Evolutionary conservation across 2,888 invertebrate genomes (phyloP).

Genomic region (Agelastica alni): DNA sequence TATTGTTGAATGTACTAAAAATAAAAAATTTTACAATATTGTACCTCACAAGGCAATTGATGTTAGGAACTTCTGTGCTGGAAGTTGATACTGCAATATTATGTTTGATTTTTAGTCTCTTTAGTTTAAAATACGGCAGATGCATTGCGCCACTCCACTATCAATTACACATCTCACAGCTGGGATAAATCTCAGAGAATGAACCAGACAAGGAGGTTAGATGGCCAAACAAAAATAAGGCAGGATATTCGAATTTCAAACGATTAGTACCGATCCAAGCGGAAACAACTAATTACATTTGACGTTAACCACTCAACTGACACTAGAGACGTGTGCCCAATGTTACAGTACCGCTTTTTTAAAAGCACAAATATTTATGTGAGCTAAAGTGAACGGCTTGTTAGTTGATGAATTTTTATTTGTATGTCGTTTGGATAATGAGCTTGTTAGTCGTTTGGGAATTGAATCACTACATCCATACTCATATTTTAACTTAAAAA

Average conservation of each 20-base stretch:
- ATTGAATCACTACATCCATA: too few relatives aligned
- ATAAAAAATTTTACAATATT: too few relatives aligned
- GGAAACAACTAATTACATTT: slow-evolving; percentile 56
- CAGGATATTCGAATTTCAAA: slow-evolving; percentile 56
- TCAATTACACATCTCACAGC: slow-evolving; percentile 28
- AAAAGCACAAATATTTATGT: slow-evolving; percentile 31
- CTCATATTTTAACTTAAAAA: too few relatives aligned
- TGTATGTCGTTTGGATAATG: slow-evolving; percentile 12
- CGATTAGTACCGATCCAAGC: slow-evolving; percentile 54
- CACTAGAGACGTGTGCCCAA: slow-evolving; percentile 49
- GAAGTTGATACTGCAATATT: too few relatives aligned
- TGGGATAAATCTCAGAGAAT: slow-evolving; percentile 42
- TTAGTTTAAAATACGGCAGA: too few relatives aligned
- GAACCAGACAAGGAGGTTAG: slow-evolving; percentile 42
- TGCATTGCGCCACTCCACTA: slow-evolving; percentile 3
- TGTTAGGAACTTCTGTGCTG: too few relatives aligned
- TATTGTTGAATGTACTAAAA: too few relatives aligned
- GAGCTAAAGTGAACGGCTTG: slow-evolving; percentile 24
- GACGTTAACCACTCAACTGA: slow-evolving; percentile 55
- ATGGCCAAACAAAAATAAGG: slow-evolving; percentile 54
- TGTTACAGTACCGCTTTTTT: slow-evolving; percentile 28
- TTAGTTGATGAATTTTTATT: slow-evolving; percentile 22
- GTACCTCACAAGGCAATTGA: too few relatives aligned
- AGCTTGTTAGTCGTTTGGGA: too few relatives aligned
- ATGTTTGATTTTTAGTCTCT: too few relatives aligned